Percentiles rank a stretch among this genome's conserved stretches.
phyloP scores from a whole-genome alignment of 2,888 invertebrate genomes.

The Doris montereyensis region DNA sequence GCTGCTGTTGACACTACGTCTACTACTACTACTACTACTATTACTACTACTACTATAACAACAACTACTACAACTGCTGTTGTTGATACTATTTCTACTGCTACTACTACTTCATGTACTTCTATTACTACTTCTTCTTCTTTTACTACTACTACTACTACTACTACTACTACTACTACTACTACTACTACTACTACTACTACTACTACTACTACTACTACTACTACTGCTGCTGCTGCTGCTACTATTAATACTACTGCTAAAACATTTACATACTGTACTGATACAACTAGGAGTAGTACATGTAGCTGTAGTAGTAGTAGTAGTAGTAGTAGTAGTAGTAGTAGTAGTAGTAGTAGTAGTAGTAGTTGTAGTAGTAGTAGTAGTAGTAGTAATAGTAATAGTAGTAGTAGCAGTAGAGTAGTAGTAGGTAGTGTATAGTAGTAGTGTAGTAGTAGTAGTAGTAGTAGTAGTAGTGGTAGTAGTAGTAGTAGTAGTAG shows the following conservation, averaged over 20 bases:
- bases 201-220: background rate
- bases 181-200: constrained; percentile 26
- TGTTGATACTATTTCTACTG: background rate
- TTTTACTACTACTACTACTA: constrained; percentile 23
- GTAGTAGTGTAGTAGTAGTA: too few relatives aligned
- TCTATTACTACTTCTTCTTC: constrained; percentile 8
- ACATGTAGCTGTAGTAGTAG: background rate
- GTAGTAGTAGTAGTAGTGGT: too few relatives aligned
- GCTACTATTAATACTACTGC: too few relatives aligned
- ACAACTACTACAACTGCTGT: constrained; percentile 22
- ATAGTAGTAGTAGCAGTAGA: too few relatives aligned
- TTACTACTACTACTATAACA: constrained; percentile 27
- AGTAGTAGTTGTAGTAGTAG: too few relatives aligned
- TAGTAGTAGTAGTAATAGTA: too few relatives aligned
- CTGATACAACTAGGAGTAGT: too few relatives aligned
- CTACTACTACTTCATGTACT: constrained; percentile 9
- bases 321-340: background rate
- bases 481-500: too few relatives aligned
- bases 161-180: constrained; percentile 29
- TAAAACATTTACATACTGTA: too few relatives aligned
- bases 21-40: constrained; percentile 32
- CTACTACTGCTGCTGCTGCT: background rate
- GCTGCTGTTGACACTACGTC: background rate
- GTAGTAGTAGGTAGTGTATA: too few relatives aligned
- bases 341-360: background rate